Evolutionary conservation across 2,888 invertebrate species (phyloP).

Genomic region (Ptychoptera contaminata): DNA sequence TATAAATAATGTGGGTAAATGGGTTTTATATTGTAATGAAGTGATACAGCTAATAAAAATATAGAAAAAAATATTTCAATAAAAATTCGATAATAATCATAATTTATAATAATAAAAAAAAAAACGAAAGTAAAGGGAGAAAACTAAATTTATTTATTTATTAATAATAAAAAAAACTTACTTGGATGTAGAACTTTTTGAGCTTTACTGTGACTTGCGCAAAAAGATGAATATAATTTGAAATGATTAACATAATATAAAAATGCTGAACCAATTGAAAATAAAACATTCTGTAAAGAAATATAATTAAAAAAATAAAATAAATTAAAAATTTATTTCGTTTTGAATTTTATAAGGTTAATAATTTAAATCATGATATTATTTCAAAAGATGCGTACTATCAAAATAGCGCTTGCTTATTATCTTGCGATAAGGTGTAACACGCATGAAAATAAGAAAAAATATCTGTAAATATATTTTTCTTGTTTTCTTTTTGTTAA

Average conservation of each 20-base stretch:
- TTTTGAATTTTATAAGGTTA: background rate
- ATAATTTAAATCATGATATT: too few relatives aligned
- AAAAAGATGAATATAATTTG: conserved; percentile 97
- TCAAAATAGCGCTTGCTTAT: too few relatives aligned
- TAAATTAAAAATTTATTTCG: background rate
- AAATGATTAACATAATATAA: conserved; percentile 96
- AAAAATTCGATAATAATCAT: background rate
- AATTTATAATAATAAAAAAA: background rate
- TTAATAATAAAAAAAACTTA: conserved; percentile 38
- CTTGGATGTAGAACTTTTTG: conserved; percentile 97
- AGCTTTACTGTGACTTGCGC: conserved; percentile 96
- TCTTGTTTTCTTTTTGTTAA: too few relatives aligned
- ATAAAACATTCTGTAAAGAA: conserved; percentile 67
- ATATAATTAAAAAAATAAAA: conserved; percentile 20
- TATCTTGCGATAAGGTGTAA: too few relatives aligned
- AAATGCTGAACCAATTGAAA: conserved; percentile 93
- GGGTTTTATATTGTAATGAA: background rate
- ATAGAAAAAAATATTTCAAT: background rate
- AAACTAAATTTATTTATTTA: background rate
- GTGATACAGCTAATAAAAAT: conserved; percentile 1
- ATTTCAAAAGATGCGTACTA: too few relatives aligned
- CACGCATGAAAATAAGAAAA: too few relatives aligned
- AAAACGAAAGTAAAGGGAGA: background rate
- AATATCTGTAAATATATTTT: too few relatives aligned
- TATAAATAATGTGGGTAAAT: too few relatives aligned